Base-by-base conservation (phyloP, 2,888 invertebrate genomes). In the Napeogenes sylphis region DNA sequence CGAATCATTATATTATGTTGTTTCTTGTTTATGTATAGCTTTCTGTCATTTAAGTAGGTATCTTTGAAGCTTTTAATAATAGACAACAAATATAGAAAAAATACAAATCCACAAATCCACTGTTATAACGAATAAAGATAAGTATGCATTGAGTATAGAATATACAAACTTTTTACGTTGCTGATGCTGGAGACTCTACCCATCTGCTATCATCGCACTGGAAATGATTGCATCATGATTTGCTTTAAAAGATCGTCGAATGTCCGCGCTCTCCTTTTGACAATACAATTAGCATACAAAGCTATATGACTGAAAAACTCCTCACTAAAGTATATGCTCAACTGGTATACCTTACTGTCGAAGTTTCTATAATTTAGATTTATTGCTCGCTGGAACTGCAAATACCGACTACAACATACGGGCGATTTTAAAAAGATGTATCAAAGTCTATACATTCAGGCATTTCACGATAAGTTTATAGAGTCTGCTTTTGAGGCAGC, bases 391-490 rank as follows among this genome's bases (percentile, higher is more conserved):
- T 65, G 56, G 54, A 63, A 61, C 53, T 61, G 59, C 8, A 59
- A 51, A 55, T 59, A 51, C 62, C 53, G 33, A 51, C n/a, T n/a
- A 60, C 62, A 66, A 65, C 60, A 65, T 65, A 66, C 63, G 63
- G 68, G 63, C 58, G 57, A 67, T 68, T 68, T 67, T 61, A n/a
- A n/a, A n/a, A 68, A 35, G 35, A 35, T 35, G 35, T 35, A 35
- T 4, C 68, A 68, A 70, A 68, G 64, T 66, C 63, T 46, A 54
- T 65, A 56, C 14, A 47, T 33, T 58, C 45, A 73, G 78, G 75
- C 75, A 73, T 77, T 82, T 80, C 79, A 83, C 85, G 79, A 84
- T 81, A 78, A 70, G 79, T 87, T 83, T 82, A 85, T 81, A 74
- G 74, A 71, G 71, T 68, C 71, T 70, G 75, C 79, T 82, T 84